Conservation (phyloP, 2,797 vertebrate genomes). For the Hybognathus amarus region DNA sequence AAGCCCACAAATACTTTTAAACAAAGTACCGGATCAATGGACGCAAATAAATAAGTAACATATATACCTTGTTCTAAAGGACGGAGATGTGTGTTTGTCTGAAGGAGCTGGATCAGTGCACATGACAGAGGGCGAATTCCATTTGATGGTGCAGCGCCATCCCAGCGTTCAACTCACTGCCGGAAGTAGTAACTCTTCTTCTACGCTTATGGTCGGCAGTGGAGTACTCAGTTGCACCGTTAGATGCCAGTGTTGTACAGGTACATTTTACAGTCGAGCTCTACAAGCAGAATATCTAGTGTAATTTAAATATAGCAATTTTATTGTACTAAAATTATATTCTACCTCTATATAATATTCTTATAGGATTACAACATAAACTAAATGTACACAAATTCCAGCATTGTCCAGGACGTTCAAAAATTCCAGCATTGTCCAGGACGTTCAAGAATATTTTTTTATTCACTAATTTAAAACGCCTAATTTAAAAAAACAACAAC, state of each 20-base stretch:
- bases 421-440: too few species aligned
- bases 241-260: background rate
- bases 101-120: background rate
- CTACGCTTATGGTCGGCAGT: background rate
- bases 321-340: too few species aligned
- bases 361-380: background rate
- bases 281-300: background rate
- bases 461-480: background rate
- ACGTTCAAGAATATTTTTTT: background rate
- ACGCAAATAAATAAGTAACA: background rate
- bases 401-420: background rate
- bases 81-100: constrained; percentile 10
- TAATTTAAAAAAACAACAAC: background rate
- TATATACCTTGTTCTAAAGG: constrained; percentile 49
- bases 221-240: background rate
- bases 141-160: background rate
- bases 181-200: constrained; percentile 47
- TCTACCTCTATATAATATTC: background rate
- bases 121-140: constrained; percentile 57
- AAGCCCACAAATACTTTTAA: background rate
- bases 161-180: constrained; percentile 5
- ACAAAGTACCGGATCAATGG: background rate
- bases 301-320: background rate
- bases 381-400: background rate
- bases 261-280: background rate